phyloP scores from a whole-genome alignment of 2,888 invertebrate species.

The Argyresthia albistria region DNA sequence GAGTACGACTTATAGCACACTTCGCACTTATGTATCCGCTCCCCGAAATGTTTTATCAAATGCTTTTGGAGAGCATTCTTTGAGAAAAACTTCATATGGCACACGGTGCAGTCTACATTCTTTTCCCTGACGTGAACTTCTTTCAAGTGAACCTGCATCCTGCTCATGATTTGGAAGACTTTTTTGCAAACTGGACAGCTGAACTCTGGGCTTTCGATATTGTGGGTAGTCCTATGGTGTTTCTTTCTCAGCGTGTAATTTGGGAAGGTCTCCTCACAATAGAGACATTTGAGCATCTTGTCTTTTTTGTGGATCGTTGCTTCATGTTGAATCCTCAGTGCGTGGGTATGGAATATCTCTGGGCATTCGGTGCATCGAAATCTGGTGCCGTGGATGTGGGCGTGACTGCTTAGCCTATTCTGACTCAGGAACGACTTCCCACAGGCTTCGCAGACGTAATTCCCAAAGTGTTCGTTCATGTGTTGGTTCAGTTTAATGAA shows the following conservation, averaged over 20 bases:
- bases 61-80: conserved; percentile 63
- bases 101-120: conserved; percentile 54
- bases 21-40: conserved; percentile 52
- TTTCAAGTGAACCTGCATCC: conserved; percentile 43
- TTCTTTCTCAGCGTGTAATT: conserved; percentile 38
- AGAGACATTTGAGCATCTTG: conserved; percentile 36
- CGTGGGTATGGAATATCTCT: conserved; percentile 37
- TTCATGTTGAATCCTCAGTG: conserved; percentile 38
- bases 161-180: conserved; percentile 38
- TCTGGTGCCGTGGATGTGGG: conserved; percentile 32
- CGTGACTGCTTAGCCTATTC: conserved; percentile 43
- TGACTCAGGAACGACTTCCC: conserved; percentile 52
- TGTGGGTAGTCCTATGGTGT: conserved; percentile 35
- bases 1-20: conserved; percentile 64
- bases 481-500: conserved; percentile 57
- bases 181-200: conserved; percentile 46
- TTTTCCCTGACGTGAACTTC: conserved; percentile 58
- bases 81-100: conserved; percentile 64
- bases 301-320: conserved; percentile 31
- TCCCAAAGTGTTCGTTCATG: conserved; percentile 53
- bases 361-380: conserved; percentile 40
- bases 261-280: conserved; percentile 38
- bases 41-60: conserved; percentile 63
- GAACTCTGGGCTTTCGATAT: conserved; percentile 29
- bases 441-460: conserved; percentile 50